phyloP scores from a whole-genome alignment of 2,797 vertebrate genomes.

The Vultur gryphus region DNA sequence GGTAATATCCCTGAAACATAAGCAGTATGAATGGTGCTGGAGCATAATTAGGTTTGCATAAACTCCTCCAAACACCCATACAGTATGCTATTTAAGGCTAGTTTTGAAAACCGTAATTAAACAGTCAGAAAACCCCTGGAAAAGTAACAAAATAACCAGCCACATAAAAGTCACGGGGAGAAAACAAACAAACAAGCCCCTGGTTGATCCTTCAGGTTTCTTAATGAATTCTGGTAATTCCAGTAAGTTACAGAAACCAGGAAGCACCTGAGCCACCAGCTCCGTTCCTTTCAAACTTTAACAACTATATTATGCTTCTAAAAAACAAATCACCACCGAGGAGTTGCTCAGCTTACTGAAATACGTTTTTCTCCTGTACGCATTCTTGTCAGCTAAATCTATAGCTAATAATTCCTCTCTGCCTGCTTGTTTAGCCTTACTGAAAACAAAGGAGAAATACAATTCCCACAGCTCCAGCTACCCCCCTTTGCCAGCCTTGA shows the following conservation, averaged over 20 bases:
- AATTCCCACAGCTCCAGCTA: neutral
- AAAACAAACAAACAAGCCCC: slow-evolving; percentile 47
- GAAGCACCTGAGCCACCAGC: neutral
- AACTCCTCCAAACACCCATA: slow-evolving; percentile 13
- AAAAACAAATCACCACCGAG: neutral
- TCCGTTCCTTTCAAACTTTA: neutral
- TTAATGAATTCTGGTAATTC: slow-evolving; percentile 23
- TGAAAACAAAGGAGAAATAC: neutral
- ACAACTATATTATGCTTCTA: neutral
- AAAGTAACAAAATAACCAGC: slow-evolving; percentile 36
- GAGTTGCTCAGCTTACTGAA: neutral
- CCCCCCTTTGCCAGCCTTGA: neutral
- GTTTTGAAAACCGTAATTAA: slow-evolving; percentile 51
- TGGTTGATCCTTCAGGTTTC: neutral
- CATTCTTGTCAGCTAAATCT: slow-evolving; percentile 31
- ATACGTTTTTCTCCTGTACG: neutral
- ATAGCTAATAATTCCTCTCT: slow-evolving; percentile 31
- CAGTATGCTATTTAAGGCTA: slow-evolving; percentile 1
- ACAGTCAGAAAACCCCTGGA: slow-evolving; percentile 31
- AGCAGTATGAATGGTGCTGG: neutral
- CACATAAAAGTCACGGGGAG: slow-evolving; percentile 2
- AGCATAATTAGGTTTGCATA: slow-evolving; percentile 35
- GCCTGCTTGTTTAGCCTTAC: slow-evolving; percentile 7
- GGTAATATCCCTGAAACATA: slow-evolving; percentile 12
- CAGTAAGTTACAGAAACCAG: neutral